Conservation (phyloP, 1,140 invertebrate genomes). For the Cotesia glomerata region DNA sequence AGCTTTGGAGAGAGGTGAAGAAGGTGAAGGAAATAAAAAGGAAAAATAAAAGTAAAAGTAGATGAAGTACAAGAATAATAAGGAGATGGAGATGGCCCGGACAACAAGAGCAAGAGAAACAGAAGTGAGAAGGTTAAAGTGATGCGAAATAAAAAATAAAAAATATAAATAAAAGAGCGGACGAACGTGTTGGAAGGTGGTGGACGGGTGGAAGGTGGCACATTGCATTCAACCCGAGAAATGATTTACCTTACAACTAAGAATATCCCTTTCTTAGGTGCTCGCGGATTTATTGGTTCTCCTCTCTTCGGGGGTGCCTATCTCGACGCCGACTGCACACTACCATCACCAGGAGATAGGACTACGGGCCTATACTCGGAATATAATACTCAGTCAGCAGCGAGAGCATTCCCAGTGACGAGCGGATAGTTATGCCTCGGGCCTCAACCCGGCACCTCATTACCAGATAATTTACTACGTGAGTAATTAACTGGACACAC, state of each 20-base stretch:
- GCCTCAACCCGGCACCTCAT: conserved; percentile 61
- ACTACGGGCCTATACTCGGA: conserved; percentile 10
- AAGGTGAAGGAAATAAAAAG: neutral
- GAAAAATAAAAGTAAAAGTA: conserved; percentile 22
- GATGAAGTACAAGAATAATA: conserved; percentile 23
- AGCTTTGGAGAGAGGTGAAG: conserved; percentile 22
- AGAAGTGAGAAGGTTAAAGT: conserved; percentile 1
- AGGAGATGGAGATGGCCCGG: neutral
- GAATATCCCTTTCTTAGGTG: conserved; percentile 59
- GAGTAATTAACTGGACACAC: conserved; percentile 64
- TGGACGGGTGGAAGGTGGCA: conserved; percentile 33
- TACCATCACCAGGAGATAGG: conserved; percentile 1
- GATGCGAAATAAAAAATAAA: neutral
- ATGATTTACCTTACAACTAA: conserved; percentile 63
- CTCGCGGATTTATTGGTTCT: conserved; percentile 59
- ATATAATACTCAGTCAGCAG: conserved; percentile 22
- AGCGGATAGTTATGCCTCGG: conserved; percentile 39
- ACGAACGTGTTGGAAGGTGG: conserved; percentile 8
- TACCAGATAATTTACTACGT: conserved; percentile 63
- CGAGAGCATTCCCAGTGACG: conserved; percentile 8
- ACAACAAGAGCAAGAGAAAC: neutral
- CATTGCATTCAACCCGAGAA: conserved; percentile 40
- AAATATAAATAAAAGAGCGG: neutral
- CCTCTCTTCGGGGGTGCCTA: conserved; percentile 45
- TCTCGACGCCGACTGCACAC: conserved; percentile 37